phyloP scores from a whole-genome alignment of 2,888 invertebrate species.

The Agrochola litura region DNA sequence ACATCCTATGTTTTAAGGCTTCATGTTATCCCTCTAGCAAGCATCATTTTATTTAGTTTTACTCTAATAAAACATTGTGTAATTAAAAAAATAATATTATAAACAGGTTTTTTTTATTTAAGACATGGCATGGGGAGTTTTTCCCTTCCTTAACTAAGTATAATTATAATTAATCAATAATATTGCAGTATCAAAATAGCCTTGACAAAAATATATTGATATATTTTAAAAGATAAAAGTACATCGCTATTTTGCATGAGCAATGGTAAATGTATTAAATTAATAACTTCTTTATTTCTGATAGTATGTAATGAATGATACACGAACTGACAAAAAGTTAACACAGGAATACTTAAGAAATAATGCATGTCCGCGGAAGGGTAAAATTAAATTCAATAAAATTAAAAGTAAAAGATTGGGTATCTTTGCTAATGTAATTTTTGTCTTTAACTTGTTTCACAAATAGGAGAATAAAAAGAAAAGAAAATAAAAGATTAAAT shows the following conservation, averaged over 20 bases:
- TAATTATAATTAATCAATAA: not conserved
- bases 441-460: not conserved
- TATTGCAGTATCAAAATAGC: not conserved
- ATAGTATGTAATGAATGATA: slow-evolving; percentile 27
- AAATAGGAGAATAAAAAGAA: too few relatives aligned
- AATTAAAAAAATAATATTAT: too few relatives aligned
- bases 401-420: not conserved
- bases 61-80: too few relatives aligned
- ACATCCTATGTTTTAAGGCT: too few relatives aligned
- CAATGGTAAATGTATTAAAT: not conserved
- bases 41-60: too few relatives aligned
- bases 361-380: slow-evolving; percentile 12
- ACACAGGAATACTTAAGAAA: not conserved
- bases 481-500: too few relatives aligned
- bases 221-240: not conserved
- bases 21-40: too few relatives aligned
- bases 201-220: not conserved
- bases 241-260: not conserved
- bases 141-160: too few relatives aligned
- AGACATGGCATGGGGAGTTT: too few relatives aligned
- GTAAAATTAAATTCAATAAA: not conserved
- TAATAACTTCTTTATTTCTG: slow-evolving; percentile 39
- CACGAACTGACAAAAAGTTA: slow-evolving; percentile 2
- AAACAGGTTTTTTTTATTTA: too few relatives aligned
- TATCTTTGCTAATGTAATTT: not conserved